Conservation (phyloP, 2,888 invertebrate species). For the Deilephila elpenor region DNA sequence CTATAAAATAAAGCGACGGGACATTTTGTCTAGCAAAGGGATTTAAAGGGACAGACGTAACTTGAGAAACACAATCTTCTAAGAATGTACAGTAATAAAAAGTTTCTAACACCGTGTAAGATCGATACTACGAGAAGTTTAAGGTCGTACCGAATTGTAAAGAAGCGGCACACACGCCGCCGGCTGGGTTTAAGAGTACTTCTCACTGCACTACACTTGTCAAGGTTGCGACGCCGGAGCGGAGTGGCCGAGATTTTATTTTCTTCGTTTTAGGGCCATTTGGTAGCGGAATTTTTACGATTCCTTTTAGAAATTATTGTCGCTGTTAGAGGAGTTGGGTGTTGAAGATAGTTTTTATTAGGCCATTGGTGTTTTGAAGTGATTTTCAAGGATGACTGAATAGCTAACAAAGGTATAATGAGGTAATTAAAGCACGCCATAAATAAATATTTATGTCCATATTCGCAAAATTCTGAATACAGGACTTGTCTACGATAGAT, state of each 20-base stretch:
- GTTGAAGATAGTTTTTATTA: not conserved
- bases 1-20: too few relatives aligned
- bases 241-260: not conserved
- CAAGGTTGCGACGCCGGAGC: slow-evolving; percentile 14
- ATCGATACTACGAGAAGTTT: slow-evolving; percentile 16
- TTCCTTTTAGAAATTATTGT: not conserved
- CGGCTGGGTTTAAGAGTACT: slow-evolving; percentile 28
- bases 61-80: not conserved
- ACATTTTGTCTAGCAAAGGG: too few relatives aligned
- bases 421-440: too few relatives aligned
- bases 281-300: not conserved
- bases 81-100: not conserved
- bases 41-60: too few relatives aligned
- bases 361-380: too few relatives aligned
- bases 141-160: slow-evolving; percentile 15
- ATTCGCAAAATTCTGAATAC: too few relatives aligned
- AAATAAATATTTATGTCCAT: too few relatives aligned
- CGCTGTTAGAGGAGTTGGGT: too few relatives aligned
- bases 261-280: not conserved
- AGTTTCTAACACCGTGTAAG: not conserved
- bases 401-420: too few relatives aligned
- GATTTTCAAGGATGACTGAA: too few relatives aligned
- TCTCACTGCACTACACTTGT: slow-evolving; percentile 23
- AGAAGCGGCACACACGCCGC: slow-evolving; percentile 27
- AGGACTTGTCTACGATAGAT: too few relatives aligned